Percentiles rank a stretch among this genome's conserved stretches.
Conservation (phyloP, 1,140 invertebrate genomes). For the Heliconius eleuchia region DNA sequence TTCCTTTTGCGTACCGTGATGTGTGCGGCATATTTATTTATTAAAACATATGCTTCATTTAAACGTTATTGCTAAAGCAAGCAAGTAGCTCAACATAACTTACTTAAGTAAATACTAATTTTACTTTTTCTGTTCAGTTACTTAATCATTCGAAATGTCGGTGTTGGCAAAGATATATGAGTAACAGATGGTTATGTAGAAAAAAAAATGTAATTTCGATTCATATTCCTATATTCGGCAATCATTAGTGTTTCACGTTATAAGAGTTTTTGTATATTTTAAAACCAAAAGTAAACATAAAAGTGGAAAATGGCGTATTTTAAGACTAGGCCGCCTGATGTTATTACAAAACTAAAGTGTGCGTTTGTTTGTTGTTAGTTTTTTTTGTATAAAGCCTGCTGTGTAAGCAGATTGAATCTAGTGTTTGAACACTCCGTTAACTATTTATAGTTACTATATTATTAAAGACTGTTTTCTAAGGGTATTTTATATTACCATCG, state of each 20-base stretch:
- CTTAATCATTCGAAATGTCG: constrained; percentile 1
- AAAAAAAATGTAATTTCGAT: background rate
- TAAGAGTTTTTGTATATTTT: too few relatives aligned
- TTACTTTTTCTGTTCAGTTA: constrained; percentile 12
- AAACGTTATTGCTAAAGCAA: constrained; percentile 28
- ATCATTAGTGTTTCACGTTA: background rate
- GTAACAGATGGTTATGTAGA: background rate
- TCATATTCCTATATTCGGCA: background rate
- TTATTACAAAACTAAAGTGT: too few relatives aligned
- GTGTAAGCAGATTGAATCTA: too few relatives aligned
- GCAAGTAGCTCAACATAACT: background rate
- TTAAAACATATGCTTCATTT: constrained; percentile 36
- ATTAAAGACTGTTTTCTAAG: background rate
- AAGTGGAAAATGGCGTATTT: too few relatives aligned
- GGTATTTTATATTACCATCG: background rate
- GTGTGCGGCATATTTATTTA: constrained; percentile 5
- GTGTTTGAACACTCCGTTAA: too few relatives aligned
- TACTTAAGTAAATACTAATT: background rate
- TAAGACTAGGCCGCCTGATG: too few relatives aligned
- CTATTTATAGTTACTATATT: too few relatives aligned
- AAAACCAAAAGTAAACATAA: too few relatives aligned
- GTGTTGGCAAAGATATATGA: background rate
- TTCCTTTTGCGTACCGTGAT: too few relatives aligned
- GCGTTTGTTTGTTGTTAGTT: too few relatives aligned
- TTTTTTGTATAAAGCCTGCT: too few relatives aligned